Evolutionary conservation across 2,113 vertebrate genomes (phyloP).

Genomic region (Oryctolagus cuniculus): mOryCun1.1 NC_091435.1:38008001-38008500

Average conservation of each 20-base stretch:
- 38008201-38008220: neutral
- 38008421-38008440: neutral
- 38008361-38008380: neutral
- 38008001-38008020: neutral
- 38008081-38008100: neutral
- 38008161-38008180: neutral
- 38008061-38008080: neutral
- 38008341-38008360: neutral
- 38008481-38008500: neutral
- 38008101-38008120: neutral
- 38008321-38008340: neutral
- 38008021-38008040: neutral
- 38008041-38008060: neutral
- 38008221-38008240: neutral
- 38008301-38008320: neutral
- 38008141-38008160: neutral
- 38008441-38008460: neutral
- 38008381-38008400: neutral
- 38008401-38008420: neutral
- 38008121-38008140: neutral
- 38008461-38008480: too few relatives aligned
- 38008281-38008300: too few relatives aligned
- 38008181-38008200: constrained; percentile 3
- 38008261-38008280: neutral
- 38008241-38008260: neutral